These are phyloP conservation scores for Irena cyanogastra DNA, from an alignment of 2,113 vertebrate species.

Conservation along the genomic window DNA sequence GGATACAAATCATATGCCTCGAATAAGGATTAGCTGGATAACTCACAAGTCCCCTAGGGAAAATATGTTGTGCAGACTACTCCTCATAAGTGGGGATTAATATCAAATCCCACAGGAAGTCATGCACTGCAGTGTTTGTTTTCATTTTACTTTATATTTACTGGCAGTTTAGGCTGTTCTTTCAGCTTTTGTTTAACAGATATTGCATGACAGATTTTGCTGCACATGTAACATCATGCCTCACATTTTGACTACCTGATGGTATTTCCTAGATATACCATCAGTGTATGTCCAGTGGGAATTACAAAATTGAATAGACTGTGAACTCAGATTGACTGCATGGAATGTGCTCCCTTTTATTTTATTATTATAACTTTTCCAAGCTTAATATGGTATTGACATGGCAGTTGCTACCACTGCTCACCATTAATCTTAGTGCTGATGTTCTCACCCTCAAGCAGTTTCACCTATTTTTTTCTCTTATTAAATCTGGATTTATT, in stretches of 20 bases:
- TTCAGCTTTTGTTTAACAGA: conserved; percentile 30
- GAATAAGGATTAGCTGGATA: conserved; percentile 47
- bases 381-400: not conserved
- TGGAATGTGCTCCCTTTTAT: not conserved
- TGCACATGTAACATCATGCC: not conserved
- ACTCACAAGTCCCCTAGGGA: conserved; percentile 38
- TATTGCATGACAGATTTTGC: conserved; percentile 6
- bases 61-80: conserved; percentile 57
- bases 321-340: not conserved
- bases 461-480: not conserved
- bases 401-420: not conserved
- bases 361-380: not conserved
- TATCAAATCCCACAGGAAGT: conserved; percentile 60
- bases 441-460: not conserved
- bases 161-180: conserved; percentile 47
- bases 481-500: not conserved
- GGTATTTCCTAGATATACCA: not conserved
- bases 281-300: not conserved
- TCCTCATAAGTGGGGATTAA: conserved; percentile 54
- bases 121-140: conserved; percentile 53
- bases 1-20: conserved; percentile 43
- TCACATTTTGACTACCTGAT: not conserved
- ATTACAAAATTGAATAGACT: not conserved
- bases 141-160: conserved; percentile 53
- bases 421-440: not conserved